Evolutionary conservation across 2,797 vertebrate species (phyloP).

Genomic region (Chiroxiphia lanceolata): DNA sequence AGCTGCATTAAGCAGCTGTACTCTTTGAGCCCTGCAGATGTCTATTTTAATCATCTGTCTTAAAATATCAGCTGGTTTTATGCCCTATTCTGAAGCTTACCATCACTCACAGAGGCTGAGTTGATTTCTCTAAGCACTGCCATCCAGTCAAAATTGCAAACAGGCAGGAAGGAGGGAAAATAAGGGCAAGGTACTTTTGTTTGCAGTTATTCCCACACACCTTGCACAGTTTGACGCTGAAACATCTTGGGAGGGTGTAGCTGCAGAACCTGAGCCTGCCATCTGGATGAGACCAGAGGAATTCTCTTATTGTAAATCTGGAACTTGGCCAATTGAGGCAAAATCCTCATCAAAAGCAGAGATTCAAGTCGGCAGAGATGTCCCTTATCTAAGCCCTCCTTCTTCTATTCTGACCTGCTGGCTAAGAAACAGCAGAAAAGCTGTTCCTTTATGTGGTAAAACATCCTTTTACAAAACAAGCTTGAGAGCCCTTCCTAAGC

Average conservation of each 20-base stretch:
- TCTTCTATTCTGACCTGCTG: constrained; percentile 36
- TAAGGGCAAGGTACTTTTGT: neutral
- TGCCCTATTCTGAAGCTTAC: constrained; percentile 24
- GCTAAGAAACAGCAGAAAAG: constrained; percentile 43
- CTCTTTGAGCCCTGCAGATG: constrained; percentile 34
- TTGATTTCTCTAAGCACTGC: constrained; percentile 35
- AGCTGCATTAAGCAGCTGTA: constrained; percentile 60
- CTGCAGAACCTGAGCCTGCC: neutral
- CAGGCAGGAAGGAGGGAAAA: constrained; percentile 44
- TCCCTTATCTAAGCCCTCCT: constrained; percentile 46
- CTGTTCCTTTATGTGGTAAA: neutral
- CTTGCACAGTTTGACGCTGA: neutral
- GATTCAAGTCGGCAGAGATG: neutral
- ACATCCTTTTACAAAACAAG: neutral
- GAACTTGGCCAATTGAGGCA: neutral
- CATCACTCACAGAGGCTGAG: constrained; percentile 39
- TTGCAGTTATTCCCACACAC: neutral
- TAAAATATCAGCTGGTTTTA: constrained; percentile 59
- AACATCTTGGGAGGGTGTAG: constrained; percentile 18
- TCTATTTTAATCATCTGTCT: constrained; percentile 64
- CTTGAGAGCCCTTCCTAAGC: neutral
- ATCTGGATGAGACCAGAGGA: neutral
- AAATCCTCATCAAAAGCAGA: constrained; percentile 24
- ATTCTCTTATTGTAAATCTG: neutral
- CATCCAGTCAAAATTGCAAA: constrained; percentile 46